Percentiles rank a stretch among this genome's conserved stretches.
phyloP scores from a whole-genome alignment of 2,888 invertebrate genomes.

The Pristionchus entomophagus region DNA sequence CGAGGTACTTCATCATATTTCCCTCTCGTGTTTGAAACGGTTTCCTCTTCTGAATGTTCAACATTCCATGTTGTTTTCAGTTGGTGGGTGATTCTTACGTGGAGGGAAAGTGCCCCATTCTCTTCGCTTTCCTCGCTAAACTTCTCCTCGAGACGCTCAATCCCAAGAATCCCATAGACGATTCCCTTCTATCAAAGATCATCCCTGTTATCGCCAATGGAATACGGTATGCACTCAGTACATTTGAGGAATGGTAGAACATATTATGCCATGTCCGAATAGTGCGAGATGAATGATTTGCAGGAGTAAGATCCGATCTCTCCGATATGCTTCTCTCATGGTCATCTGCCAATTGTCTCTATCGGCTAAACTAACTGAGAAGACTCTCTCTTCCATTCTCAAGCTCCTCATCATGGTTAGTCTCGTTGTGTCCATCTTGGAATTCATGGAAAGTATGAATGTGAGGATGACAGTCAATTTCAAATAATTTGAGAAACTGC shows the following conservation, averaged over 20 bases:
- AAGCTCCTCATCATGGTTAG: slow-evolving; percentile 67
- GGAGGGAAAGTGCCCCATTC: slow-evolving; percentile 80
- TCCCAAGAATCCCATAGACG: slow-evolving; percentile 79
- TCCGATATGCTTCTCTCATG: slow-evolving; percentile 61
- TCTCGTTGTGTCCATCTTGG: background rate
- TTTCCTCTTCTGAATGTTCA: slow-evolving; percentile 50
- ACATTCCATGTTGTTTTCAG: slow-evolving; percentile 42
- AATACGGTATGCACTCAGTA: slow-evolving; percentile 62
- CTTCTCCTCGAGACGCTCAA: slow-evolving; percentile 85
- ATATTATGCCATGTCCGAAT: too few relatives aligned
- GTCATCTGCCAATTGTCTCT: slow-evolving; percentile 66
- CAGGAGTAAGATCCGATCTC: slow-evolving; percentile 57
- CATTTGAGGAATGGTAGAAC: background rate
- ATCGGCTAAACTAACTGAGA: slow-evolving; percentile 62
- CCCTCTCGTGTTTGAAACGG: background rate
- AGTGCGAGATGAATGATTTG: background rate
- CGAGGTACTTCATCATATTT: slow-evolving; percentile 43
- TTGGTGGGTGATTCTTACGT: slow-evolving; percentile 58
- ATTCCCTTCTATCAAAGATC: slow-evolving; percentile 81
- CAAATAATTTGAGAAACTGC: slow-evolving; percentile 62
- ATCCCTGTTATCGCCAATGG: slow-evolving; percentile 70
- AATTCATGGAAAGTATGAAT: background rate
- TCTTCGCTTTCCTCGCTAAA: slow-evolving; percentile 88
- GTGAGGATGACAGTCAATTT: background rate
- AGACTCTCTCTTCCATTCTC: slow-evolving; percentile 58